A percentile compares a stretch with the other conserved stretches of the same genome.
Evolutionary conservation across 2,113 vertebrate genomes (phyloP).

Genomic region (Octodon degus): DNA sequence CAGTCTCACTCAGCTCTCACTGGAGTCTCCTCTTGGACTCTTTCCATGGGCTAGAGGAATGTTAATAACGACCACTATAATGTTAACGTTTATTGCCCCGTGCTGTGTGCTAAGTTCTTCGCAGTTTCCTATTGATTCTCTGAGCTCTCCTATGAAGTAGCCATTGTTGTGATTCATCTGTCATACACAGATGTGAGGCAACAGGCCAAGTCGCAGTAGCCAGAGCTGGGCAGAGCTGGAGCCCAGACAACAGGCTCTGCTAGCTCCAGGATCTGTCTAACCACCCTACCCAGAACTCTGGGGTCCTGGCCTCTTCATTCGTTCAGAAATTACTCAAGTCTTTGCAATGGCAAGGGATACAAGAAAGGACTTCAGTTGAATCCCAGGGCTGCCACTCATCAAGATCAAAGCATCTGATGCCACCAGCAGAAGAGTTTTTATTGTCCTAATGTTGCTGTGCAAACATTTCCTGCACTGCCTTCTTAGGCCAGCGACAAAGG

Average conservation of each 20-base stretch:
- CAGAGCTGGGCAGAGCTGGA: background rate
- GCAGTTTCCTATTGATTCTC: background rate
- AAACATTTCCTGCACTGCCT: background rate
- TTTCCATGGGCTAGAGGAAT: background rate
- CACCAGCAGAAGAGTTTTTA: background rate
- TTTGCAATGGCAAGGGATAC: background rate
- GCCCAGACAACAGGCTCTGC: background rate
- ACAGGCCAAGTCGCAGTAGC: background rate
- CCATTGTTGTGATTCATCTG: too few relatives aligned
- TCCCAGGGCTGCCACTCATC: background rate
- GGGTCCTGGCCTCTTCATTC: background rate
- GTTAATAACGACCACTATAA: background rate
- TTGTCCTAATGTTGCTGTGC: background rate
- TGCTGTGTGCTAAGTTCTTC: background rate
- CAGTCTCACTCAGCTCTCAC: background rate
- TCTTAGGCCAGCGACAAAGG: background rate
- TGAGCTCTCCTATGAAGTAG: background rate
- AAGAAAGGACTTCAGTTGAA: background rate
- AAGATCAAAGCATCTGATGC: background rate
- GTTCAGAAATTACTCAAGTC: constrained; percentile 19
- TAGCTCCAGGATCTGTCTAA: background rate
- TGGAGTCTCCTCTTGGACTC: background rate
- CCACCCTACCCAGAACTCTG: background rate
- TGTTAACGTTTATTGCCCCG: background rate
- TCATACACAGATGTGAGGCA: background rate